Evolutionary conservation across 2,888 invertebrate species (phyloP).

Genomic region (Pterobdella sp.): DNA sequence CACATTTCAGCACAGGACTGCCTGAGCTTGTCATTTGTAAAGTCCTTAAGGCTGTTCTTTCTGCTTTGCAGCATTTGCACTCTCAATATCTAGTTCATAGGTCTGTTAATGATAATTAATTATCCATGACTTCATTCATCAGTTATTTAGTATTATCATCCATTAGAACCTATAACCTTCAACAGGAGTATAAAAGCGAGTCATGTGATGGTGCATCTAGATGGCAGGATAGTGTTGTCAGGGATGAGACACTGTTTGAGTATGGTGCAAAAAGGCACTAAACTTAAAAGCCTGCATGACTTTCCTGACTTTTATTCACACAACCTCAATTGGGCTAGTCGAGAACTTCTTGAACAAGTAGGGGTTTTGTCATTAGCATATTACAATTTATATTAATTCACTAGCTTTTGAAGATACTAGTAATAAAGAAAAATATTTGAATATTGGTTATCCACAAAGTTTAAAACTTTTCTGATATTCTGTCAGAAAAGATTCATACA

Average conservation of each 20-base stretch:
- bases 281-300: slow-evolving; percentile 64
- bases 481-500: background rate
- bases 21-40: background rate
- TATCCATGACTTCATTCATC: background rate
- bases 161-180: slow-evolving; percentile 33
- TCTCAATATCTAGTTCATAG: background rate
- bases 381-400: background rate
- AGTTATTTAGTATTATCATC: background rate
- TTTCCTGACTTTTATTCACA: slow-evolving; percentile 65
- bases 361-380: background rate
- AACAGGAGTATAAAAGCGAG: slow-evolving; percentile 72
- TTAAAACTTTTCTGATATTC: background rate
- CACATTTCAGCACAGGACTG: background rate
- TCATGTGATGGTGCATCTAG: slow-evolving; percentile 70
- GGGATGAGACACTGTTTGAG: slow-evolving; percentile 73
- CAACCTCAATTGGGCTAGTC: slow-evolving; percentile 81
- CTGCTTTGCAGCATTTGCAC: background rate
- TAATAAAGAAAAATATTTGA: background rate
- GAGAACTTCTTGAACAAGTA: slow-evolving; percentile 78
- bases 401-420: too few species aligned
- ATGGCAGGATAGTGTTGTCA: slow-evolving; percentile 65
- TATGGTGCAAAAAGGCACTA: slow-evolving; percentile 61
- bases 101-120: background rate
- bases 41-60: background rate
- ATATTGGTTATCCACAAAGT: background rate